Base-by-base conservation (phyloP, 92 coral and sea anemone species). In the Porites lobata region DNA sequence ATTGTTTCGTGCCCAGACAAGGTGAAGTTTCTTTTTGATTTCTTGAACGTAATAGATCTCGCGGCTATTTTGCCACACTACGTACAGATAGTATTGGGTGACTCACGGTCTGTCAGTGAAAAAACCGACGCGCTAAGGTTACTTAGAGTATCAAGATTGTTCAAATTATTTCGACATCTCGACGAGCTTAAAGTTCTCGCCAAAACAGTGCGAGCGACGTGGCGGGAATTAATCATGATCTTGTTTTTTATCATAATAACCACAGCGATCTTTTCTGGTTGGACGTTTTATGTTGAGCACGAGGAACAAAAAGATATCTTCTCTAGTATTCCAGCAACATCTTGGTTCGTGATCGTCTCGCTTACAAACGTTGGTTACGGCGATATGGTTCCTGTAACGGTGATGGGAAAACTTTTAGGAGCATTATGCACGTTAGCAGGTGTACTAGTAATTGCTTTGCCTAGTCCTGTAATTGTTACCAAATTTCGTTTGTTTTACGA, bases 361-460 rank as follows among this genome's bases (percentile, higher is more conserved):
- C 79, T 98, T 1, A 96, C 99, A 20, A 98, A 98, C 50, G 99
- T 98, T 13, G 99, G 99, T 14, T 98, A 98, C 74, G 99, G 99
- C 8, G 99, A 98, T 63, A 93, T 91, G 79, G 95, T 98, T n/a
- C 99, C 99, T 4, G 72, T 82, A 18, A 94, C 99, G 0, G 17
- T 89, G 9, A 57, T 91, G 18, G 99, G 99, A 6, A 93, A 90
- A 62, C 22, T 98, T 5, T 64, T 98, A 4, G 99, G 98, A 0
- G 92, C 98, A 6, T 69, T 89, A 53, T 93, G 96, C 76, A 94
- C 98, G 1, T 50, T 95, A 21, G 98, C 94, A 53, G 98, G 98
- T 18, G 95, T 95, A 0, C 57, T 95, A 13, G 98, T 94, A 1
- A 90, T 95, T 9, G 94, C 98, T 38, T 65, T 95, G 51, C 98